Evolutionary conservation across 1,140 invertebrate species (phyloP), one percentile per base, ranked within the genome.

Genomic region (Atta colombica): DNA sequence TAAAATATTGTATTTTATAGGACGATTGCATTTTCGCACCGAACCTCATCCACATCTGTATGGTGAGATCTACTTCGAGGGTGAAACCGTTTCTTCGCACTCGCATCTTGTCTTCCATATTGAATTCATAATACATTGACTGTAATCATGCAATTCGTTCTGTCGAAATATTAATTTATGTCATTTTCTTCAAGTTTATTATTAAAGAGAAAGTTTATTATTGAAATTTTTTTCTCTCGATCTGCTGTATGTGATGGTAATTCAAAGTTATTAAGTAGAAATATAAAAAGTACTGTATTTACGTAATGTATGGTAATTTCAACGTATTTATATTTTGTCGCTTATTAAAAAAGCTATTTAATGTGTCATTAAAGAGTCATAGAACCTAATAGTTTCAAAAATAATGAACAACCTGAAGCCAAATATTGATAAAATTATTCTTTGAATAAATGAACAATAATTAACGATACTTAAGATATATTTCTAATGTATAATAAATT

Each of bases 1-100:
- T 81, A 58, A 53, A 85, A 31, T 74, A 82, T 82, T 72, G 61
- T 10, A n/a, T 72, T 82, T 82, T 82, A 21, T 68, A n/a, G 18
- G 7, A 18, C 25, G 80, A 82, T 60, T 7, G 18, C 16, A 16
- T 81, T 39, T 51, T 35, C 28, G 77, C 25, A 51, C 35, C n/a
- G 77, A 35, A 51, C 4, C 31, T 18, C 45, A 25, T 14, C 28
- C 28, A n/a, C 3, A 14, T 51, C 7, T 16, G 12, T 14, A 2
- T 8, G 18, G 10, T 12, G 25, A 14, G 21, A 21, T 31, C 35
- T 21, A 14, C 16, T 77, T 28, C 10, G 16, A 81, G n/a, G 25
- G 28, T 12, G n/a, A 39, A 69, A 39, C 31, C 10, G 53, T 81
- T 45, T 14, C 65, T 55, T 81, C 14, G 28, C 45, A 2, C 8